phyloP scores from a whole-genome alignment of 1,140 invertebrate genomes.

The Meloidogyne hapla region DNA sequence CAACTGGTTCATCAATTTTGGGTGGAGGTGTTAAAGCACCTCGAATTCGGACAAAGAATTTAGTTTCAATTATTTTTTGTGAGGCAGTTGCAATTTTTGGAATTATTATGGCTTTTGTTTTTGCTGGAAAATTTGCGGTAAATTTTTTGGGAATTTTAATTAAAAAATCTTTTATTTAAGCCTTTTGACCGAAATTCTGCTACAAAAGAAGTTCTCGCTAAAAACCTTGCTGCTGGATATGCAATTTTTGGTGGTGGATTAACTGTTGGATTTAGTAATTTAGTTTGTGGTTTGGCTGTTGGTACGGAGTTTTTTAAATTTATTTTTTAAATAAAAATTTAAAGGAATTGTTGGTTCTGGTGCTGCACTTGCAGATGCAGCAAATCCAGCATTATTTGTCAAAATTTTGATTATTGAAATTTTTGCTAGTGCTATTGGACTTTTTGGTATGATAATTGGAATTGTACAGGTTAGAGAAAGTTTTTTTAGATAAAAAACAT shows the following conservation, averaged over 20 bases:
- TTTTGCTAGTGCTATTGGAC: conserved; percentile 93
- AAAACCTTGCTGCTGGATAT: conserved; percentile 74
- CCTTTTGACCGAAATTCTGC: conserved; percentile 15
- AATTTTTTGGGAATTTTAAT: conserved; percentile 48
- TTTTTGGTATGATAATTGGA: conserved; percentile 95
- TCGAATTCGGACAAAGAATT: conserved; percentile 96
- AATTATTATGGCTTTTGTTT: conserved; percentile 93
- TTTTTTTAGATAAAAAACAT: neutral
- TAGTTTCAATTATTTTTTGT: conserved; percentile 98
- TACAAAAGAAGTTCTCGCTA: conserved; percentile 41
- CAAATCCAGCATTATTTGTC: conserved; percentile 88
- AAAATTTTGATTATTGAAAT: conserved; percentile 97
- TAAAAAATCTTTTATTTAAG: conserved; percentile 23
- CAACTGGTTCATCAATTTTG: conserved; percentile 82
- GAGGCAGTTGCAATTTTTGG: conserved; percentile 98
- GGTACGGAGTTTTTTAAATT: conserved; percentile 66
- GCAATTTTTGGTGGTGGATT: conserved; percentile 92
- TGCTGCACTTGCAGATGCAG: conserved; percentile 90
- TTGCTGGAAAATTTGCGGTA: conserved; percentile 78
- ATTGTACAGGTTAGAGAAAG: conserved; percentile 75
- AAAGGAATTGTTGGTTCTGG: conserved; percentile 81
- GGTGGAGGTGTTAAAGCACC: conserved; percentile 97
- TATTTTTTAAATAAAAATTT: neutral
- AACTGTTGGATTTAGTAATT: conserved; percentile 86
- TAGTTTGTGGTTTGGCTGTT: conserved; percentile 91